These are phyloP conservation scores for Andrena fulva DNA, from an alignment of 2,888 invertebrate genomes.

Conservation along the genomic window DNA sequence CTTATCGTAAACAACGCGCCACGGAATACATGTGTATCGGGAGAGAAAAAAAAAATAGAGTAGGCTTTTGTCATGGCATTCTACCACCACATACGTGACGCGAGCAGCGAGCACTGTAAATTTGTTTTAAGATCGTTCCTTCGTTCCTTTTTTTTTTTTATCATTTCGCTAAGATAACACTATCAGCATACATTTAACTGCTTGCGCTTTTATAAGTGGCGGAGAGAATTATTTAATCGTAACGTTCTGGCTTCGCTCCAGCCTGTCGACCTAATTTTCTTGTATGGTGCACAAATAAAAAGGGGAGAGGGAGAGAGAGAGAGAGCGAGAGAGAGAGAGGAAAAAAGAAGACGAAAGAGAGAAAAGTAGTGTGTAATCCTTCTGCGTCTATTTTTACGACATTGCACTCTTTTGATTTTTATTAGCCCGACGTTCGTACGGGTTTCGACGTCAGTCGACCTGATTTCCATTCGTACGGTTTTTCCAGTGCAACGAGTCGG, in stretches of 20 bases:
- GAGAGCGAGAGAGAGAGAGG: slow-evolving; percentile 13
- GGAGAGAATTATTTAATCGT: slow-evolving; percentile 84
- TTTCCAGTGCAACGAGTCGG: background rate
- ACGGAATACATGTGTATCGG: slow-evolving; percentile 11
- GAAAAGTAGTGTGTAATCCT: slow-evolving; percentile 47
- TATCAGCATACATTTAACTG: slow-evolving; percentile 84
- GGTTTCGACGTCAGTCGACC: slow-evolving; percentile 11
- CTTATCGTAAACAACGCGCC: slow-evolving; percentile 42
- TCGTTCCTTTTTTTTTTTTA: slow-evolving; percentile 76
- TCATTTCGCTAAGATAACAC: slow-evolving; percentile 83
- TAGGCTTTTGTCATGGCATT: slow-evolving; percentile 37
- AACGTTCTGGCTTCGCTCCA: slow-evolving; percentile 82
- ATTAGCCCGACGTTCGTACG: slow-evolving; percentile 18
- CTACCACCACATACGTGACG: slow-evolving; percentile 49
- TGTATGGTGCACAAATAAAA: slow-evolving; percentile 63
- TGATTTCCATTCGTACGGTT: slow-evolving; percentile 21
- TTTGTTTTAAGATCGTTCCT: slow-evolving; percentile 79
- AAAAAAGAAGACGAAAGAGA: background rate
- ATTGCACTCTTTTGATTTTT: slow-evolving; percentile 53
- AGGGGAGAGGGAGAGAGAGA: background rate
- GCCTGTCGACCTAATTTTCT: slow-evolving; percentile 83
- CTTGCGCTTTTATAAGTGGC: slow-evolving; percentile 84
- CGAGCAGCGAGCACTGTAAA: slow-evolving; percentile 76
- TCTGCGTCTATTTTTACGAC: slow-evolving; percentile 50
- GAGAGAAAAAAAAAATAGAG: background rate